These are phyloP conservation scores for Metopolophium dirhodum DNA, from an alignment of 1,140 invertebrate genomes.

Conservation along the genomic window DNA sequence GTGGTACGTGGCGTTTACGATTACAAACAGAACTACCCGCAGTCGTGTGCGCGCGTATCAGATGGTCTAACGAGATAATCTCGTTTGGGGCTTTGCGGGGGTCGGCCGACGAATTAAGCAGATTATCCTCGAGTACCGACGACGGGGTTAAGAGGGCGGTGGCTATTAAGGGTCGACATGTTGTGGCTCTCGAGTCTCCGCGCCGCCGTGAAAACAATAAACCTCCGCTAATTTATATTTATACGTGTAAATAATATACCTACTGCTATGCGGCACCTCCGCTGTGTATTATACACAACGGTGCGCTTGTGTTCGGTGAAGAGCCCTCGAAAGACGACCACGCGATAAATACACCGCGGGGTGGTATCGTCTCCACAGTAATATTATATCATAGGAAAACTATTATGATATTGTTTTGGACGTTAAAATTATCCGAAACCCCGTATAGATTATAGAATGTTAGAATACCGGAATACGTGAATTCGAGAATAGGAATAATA, in stretches of 20 bases:
- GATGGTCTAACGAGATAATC: slow-evolving; percentile 55
- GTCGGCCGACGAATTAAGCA: slow-evolving; percentile 53
- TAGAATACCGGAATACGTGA: no score
- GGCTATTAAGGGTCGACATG: slow-evolving; percentile 49
- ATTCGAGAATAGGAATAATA: no score
- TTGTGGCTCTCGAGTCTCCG: slow-evolving; percentile 38
- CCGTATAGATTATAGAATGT: no score
- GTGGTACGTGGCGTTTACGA: slow-evolving; percentile 24
- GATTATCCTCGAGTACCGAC: slow-evolving; percentile 40
- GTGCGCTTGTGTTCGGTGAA: no score
- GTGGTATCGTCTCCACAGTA: no score
- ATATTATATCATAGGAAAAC: no score
- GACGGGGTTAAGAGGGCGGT: slow-evolving; percentile 48
- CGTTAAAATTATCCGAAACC: no score
- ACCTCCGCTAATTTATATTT: slow-evolving; percentile 34
- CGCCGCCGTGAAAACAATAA: slow-evolving; percentile 47
- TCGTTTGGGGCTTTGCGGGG: slow-evolving; percentile 49
- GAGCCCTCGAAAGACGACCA: neutral
- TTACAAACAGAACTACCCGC: neutral
- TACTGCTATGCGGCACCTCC: neutral
- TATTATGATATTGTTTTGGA: no score
- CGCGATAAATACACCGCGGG: neutral
- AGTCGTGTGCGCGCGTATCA: slow-evolving; percentile 28
- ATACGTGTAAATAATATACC: slow-evolving; percentile 1
- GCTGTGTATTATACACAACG: no score